Evolutionary conservation across 2,797 vertebrate species (phyloP).

Genomic region (Chelmon rostratus): DNA sequence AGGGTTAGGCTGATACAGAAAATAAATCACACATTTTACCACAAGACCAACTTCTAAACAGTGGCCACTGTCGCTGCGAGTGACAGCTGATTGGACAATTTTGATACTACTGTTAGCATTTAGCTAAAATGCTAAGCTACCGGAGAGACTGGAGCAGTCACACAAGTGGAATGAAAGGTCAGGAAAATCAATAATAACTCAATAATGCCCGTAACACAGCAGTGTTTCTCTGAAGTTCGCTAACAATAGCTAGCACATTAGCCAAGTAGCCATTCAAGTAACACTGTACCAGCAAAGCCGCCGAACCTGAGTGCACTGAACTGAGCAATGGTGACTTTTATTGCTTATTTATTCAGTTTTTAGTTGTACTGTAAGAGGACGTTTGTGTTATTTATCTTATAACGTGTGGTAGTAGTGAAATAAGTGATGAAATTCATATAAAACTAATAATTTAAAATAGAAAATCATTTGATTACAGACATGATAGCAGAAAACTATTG

Average conservation of each 20-base stretch:
- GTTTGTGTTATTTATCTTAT: not conserved
- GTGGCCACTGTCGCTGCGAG: not conserved
- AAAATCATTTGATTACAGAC: not conserved
- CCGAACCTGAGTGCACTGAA: not conserved
- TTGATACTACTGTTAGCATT: not conserved
- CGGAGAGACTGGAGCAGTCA: not conserved
- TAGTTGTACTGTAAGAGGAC: not conserved
- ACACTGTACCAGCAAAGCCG: not conserved
- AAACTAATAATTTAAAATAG: not conserved
- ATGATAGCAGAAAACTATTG: not conserved
- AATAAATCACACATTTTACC: conserved; percentile 8
- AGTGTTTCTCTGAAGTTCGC: not conserved
- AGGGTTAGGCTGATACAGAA: not conserved
- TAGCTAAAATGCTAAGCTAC: not conserved
- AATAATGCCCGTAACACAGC: no score
- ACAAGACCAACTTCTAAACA: not conserved
- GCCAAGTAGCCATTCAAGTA: not conserved
- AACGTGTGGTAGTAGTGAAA: not conserved
- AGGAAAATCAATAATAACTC: not conserved
- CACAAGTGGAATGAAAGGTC: not conserved
- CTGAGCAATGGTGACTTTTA: not conserved
- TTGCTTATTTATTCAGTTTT: conserved; percentile 6
- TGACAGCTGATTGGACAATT: not conserved
- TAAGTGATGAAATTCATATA: not conserved
- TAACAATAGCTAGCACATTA: not conserved